These are phyloP conservation scores for Amiota minor DNA, from an alignment of 2,888 invertebrate species.

Conservation along the genomic window DNA sequence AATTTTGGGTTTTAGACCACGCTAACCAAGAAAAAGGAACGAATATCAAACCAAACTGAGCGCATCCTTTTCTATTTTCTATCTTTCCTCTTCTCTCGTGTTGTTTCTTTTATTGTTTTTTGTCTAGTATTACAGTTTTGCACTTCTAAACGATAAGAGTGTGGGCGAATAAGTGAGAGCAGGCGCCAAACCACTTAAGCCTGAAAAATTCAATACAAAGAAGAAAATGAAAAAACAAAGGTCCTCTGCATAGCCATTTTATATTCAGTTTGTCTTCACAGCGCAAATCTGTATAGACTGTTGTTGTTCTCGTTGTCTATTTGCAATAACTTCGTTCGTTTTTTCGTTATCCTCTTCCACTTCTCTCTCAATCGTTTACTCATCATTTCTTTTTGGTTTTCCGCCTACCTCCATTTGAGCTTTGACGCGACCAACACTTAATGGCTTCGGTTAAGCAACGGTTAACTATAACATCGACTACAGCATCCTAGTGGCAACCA, in stretches of 20 bases:
- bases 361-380: not conserved
- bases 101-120: not conserved
- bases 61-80: not conserved
- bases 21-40: not conserved
- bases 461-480: too few relatives aligned
- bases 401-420: not conserved
- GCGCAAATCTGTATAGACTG: slow-evolving; percentile 14
- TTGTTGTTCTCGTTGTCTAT: not conserved
- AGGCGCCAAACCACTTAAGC: slow-evolving; percentile 63
- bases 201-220: slow-evolving; percentile 55
- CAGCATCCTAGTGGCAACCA: not conserved
- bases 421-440: too few relatives aligned
- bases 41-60: not conserved
- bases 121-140: not conserved
- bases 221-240: slow-evolving; percentile 23
- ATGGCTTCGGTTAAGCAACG: too few relatives aligned
- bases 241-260: not conserved
- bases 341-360: not conserved
- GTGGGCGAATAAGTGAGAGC: not conserved
- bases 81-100: not conserved
- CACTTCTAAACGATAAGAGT: not conserved
- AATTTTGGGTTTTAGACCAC: slow-evolving; percentile 17
- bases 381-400: not conserved
- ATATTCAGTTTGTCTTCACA: slow-evolving; percentile 17
- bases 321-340: not conserved